Evolutionary conservation across 2,113 vertebrate genomes (phyloP).

Genomic region (Salvator merianae): DNA sequence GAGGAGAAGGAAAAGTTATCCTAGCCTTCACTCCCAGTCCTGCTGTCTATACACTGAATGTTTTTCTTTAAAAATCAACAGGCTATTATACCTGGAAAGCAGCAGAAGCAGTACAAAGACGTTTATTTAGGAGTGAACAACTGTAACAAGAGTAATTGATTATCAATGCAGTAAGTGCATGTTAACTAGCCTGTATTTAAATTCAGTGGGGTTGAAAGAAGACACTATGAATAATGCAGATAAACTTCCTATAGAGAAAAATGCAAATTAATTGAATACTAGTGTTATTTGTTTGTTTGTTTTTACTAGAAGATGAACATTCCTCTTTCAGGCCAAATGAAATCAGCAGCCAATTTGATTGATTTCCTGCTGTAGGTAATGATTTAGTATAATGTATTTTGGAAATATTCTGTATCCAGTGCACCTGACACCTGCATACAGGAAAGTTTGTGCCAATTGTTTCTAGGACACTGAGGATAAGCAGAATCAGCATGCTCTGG

Average conservation of each 20-base stretch:
- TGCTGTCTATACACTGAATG: background rate
- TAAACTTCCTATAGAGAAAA: background rate
- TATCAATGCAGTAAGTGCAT: background rate
- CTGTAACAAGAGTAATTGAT: background rate
- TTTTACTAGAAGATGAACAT: background rate
- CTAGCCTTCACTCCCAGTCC: background rate
- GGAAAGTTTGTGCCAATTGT: background rate
- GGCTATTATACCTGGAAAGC: background rate
- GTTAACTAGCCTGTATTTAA: background rate
- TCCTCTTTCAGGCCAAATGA: background rate
- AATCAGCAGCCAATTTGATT: background rate
- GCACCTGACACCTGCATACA: background rate
- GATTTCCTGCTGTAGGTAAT: background rate
- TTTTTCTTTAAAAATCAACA: background rate
- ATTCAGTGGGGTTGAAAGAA: background rate
- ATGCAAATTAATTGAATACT: background rate
- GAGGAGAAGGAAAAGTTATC: background rate
- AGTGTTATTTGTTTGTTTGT: background rate
- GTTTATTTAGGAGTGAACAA: background rate
- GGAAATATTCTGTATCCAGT: background rate
- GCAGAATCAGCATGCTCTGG: background rate
- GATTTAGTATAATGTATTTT: background rate
- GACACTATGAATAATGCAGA: background rate
- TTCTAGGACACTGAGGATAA: background rate
- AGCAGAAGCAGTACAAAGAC: background rate